phyloP scores from a whole-genome alignment of 2,113 vertebrate genomes.

The Danio rerio region GRCz12tu NC_133177.1:12038501-12039000 shows the following conservation, averaged over 20 bases:
- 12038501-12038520: slow-evolving; percentile 34
- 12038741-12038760: neutral
- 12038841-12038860: too few relatives aligned
- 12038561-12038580: slow-evolving; percentile 49
- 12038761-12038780: too few relatives aligned
- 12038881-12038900: too few relatives aligned
- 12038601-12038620: slow-evolving; percentile 46
- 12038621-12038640: slow-evolving; percentile 49
- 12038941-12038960: too few relatives aligned
- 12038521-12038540: slow-evolving; percentile 40
- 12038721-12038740: neutral
- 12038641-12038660: slow-evolving; percentile 36
- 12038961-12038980: too few relatives aligned
- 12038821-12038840: too few relatives aligned
- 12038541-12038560: slow-evolving; percentile 28
- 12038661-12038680: slow-evolving; percentile 36
- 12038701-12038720: slow-evolving; percentile 44
- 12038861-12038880: too few relatives aligned
- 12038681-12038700: slow-evolving; percentile 12
- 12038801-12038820: too few relatives aligned
- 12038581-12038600: slow-evolving; percentile 52
- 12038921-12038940: too few relatives aligned
- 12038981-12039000: too few relatives aligned
- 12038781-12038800: too few relatives aligned
- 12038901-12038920: too few relatives aligned